These are phyloP conservation scores for Scortum barcoo DNA, from an alignment of 2,113 vertebrate genomes.

Conservation along the genomic window DNA sequence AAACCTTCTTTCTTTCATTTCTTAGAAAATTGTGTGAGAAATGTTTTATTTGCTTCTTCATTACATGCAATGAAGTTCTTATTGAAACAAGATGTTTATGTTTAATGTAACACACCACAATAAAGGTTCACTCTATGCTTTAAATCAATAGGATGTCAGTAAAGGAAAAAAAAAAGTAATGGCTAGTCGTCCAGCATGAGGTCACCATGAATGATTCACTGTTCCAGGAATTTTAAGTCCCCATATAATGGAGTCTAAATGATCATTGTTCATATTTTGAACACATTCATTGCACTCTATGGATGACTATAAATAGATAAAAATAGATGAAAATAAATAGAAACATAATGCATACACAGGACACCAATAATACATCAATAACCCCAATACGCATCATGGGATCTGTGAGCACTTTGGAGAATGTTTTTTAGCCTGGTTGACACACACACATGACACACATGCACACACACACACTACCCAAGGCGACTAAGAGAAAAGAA, in stretches of 20 bases:
- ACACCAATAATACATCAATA: constrained; percentile 74
- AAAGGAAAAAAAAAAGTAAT: not conserved
- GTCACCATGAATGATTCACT: constrained; percentile 11
- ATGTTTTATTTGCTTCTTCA: not conserved
- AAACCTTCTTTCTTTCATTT: too few species aligned
- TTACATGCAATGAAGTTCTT: not conserved
- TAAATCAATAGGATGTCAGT: not conserved
- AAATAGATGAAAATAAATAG: constrained; percentile 58
- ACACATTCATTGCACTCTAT: constrained; percentile 4
- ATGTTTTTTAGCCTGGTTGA: constrained; percentile 51
- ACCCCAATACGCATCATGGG: constrained; percentile 59
- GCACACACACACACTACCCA: constrained; percentile 40
- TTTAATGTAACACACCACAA: not conserved
- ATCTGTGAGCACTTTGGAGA: constrained; percentile 74
- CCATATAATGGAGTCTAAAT: constrained; percentile 10
- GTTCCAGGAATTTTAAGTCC: constrained; percentile 28
- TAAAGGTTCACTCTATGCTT: not conserved
- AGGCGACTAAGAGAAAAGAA: constrained; percentile 55
- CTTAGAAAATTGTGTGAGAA: not conserved
- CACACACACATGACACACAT: constrained; percentile 49
- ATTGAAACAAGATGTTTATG: not conserved
- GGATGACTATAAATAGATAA: constrained; percentile 53
- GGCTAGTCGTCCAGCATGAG: not conserved
- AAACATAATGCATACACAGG: constrained; percentile 65
- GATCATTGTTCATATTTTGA: constrained; percentile 24